phyloP scores from a whole-genome alignment of 1,140 invertebrate species.

The Bicyclus anynana region DNA sequence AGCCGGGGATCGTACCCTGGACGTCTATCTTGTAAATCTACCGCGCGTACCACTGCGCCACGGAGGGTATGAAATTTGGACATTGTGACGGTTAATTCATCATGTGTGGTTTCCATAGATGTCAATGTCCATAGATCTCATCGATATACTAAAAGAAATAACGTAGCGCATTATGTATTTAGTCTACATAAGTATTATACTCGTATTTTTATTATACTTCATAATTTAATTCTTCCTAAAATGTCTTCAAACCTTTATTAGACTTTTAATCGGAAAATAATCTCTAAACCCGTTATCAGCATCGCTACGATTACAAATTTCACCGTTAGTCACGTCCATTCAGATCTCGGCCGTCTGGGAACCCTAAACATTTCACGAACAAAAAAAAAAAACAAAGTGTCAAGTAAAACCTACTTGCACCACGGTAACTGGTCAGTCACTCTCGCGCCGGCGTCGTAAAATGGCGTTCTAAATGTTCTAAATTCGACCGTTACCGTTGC shows the following conservation, averaged over 20 bases:
- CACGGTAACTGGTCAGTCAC: constrained; percentile 43
- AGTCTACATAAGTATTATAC: no score
- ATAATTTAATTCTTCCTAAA: neutral
- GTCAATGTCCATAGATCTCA: no score
- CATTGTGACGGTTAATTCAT: no score
- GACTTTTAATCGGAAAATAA: neutral
- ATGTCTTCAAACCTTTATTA: neutral
- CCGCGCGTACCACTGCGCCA: no score
- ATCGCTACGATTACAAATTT: neutral
- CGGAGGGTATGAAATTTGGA: no score
- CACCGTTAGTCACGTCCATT: constrained; percentile 5
- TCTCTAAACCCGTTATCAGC: no score
- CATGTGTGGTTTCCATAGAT: no score
- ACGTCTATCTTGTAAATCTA: no score
- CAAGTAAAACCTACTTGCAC: constrained; percentile 40
- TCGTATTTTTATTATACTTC: no score
- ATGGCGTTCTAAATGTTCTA: constrained; percentile 25
- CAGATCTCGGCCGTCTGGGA: constrained; percentile 2
- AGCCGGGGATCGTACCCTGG: no score
- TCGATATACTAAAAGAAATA: no score
- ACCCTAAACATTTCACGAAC: constrained; percentile 13
- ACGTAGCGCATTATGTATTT: no score
- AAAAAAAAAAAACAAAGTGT: constrained; percentile 39
- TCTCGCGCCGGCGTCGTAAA: constrained; percentile 39
- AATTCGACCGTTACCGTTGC: constrained; percentile 27